Percentiles rank a stretch among this genome's conserved stretches.
Evolutionary conservation across 2,113 vertebrate species (phyloP).

Genomic region (Furnarius figulus): DNA sequence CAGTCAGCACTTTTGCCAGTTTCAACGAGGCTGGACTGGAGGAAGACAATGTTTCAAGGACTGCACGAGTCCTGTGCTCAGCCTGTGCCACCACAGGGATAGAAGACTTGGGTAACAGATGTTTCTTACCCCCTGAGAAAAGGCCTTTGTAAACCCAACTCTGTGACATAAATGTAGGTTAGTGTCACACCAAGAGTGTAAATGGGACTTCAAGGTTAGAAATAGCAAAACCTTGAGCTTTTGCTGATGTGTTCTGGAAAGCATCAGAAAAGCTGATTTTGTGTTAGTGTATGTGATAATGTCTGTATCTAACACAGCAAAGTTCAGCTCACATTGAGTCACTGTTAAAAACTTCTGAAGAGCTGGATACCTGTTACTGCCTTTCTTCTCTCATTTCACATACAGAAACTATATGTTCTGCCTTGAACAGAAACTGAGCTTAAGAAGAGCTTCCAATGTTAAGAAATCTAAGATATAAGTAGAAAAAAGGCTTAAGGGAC

Average conservation of each 20-base stretch:
- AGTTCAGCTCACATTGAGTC: background rate
- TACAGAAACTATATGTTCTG: background rate
- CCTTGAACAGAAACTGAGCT: background rate
- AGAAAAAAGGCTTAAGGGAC: background rate
- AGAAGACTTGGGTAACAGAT: background rate
- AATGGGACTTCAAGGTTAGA: background rate
- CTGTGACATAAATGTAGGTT: background rate
- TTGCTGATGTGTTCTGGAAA: background rate
- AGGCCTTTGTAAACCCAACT: background rate
- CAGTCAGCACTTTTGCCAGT: background rate
- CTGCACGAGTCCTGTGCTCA: fast-evolving
- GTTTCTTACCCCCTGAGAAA: background rate
- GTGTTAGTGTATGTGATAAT: background rate
- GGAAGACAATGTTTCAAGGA: background rate
- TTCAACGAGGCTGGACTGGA: background rate
- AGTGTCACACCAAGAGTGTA: background rate
- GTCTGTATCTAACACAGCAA: background rate
- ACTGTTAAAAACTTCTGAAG: background rate
- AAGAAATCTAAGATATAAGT: background rate
- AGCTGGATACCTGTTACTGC: background rate
- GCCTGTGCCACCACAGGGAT: background rate
- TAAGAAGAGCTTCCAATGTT: background rate
- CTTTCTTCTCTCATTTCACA: background rate
- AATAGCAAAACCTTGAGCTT: background rate
- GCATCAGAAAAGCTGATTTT: background rate